Base-by-base conservation (phyloP, 2,888 invertebrate genomes). In the Epirrita christyi region DNA sequence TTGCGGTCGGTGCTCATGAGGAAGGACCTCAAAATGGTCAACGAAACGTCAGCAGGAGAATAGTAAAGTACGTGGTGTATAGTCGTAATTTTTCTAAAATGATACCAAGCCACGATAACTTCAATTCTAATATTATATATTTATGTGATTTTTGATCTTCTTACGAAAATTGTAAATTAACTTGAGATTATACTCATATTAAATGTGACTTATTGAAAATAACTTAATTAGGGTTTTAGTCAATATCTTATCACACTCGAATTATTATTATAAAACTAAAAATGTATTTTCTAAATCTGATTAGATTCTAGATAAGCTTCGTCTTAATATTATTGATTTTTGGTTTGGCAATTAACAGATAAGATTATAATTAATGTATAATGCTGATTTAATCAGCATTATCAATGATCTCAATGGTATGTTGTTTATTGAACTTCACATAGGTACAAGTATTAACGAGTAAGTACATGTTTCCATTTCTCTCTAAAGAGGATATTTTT, bases 321-420 rank as follows among this genome's bases (percentile, higher is more conserved):
- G 14, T 14, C 8, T 8, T 32, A 32, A 32, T 32, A 9, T 32
- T 32, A 9, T 38, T n/a, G 11, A 14, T 14, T 38, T n/a, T 38
- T 14, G 6, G 14, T 14, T 36, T 38, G 14, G 38, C 13, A 38
- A 41, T 11, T 41, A 40, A 21, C 21, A 41, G 43, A 43, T 51
- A 50, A 50, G 27, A 43, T 43, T 36, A 36, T 8, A 44, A 21
- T 28, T 32, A 36, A 15, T 60, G 57, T 63, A 52, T 61, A 64
- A 59, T 67, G 62, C 76, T 75, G 78, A 80, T 81, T 64, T 70
- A 68, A 80, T 81, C 76, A 66, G 78, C 70, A 61, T 65, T 59
- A 71, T 66, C 65, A 70, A 75, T 81, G 83, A 83, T 83, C 82
- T 83, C 81, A 82, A 70, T 68, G 67, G 14, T 46, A 14, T 32